Percentiles rank a stretch among this genome's conserved stretches.
phyloP scores from a whole-genome alignment of 1,140 invertebrate species.

The Calycopis cecrops region DNA sequence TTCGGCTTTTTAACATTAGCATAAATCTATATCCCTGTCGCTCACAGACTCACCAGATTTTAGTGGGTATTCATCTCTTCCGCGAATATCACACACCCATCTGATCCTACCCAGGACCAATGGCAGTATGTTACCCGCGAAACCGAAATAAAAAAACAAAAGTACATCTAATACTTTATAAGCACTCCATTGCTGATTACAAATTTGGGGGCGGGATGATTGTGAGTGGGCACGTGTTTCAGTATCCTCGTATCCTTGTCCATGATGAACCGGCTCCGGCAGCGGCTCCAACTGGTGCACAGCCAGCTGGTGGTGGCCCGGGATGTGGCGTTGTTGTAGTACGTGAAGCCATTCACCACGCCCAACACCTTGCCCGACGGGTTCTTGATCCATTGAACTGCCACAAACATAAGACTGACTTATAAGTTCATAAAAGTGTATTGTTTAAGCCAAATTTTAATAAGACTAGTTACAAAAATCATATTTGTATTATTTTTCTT shows the following conservation, averaged over 20 bases:
- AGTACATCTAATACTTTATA: conserved; percentile 1
- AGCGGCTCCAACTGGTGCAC: conserved; percentile 25
- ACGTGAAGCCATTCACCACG: conserved; percentile 19
- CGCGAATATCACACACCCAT: no score
- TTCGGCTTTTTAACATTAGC: no score
- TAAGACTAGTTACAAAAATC: no score
- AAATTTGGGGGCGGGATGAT: conserved; percentile 28
- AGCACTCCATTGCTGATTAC: conserved; percentile 20
- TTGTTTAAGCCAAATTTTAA: no score
- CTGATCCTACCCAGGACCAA: no score
- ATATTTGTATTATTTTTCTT: not conserved
- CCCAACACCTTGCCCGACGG: conserved; percentile 12
- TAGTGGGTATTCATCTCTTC: no score
- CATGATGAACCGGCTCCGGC: conserved; percentile 27
- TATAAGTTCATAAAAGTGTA: no score
- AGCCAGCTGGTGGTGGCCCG: conserved; percentile 20
- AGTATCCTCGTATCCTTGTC: conserved; percentile 13
- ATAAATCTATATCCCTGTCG: no score
- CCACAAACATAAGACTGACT: not conserved
- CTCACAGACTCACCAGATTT: no score
- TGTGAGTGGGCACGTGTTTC: conserved; percentile 19
- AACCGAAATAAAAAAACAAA: no score
- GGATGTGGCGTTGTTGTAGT: conserved; percentile 13
- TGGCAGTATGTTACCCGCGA: no score
- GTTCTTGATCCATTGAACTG: conserved; percentile 1